Conservation (phyloP, 2,113 vertebrate species). For the Eolophus roseicapilla region DNA sequence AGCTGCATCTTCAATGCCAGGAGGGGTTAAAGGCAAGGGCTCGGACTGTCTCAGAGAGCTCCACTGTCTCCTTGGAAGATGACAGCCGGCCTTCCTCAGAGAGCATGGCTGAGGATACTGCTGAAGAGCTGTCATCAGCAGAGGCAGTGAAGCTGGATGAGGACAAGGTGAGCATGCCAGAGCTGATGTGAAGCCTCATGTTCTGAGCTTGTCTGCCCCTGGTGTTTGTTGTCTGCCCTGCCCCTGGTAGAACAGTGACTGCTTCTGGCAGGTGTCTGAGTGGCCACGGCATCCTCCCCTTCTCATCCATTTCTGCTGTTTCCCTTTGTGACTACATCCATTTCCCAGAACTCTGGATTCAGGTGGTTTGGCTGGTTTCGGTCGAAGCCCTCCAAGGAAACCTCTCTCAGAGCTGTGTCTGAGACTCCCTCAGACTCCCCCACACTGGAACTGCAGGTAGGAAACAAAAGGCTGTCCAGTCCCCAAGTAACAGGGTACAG, state of each 20-base stretch:
- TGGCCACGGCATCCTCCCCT: not conserved
- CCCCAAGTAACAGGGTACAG: not conserved
- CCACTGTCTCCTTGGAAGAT: slow-evolving; percentile 42
- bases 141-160: not conserved
- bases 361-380: slow-evolving; percentile 93
- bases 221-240: fast-evolving
- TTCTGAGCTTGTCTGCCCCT: not conserved
- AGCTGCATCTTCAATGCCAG: slow-evolving; percentile 1
- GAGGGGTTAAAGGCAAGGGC: not conserved
- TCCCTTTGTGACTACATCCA: not conserved
- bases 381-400: slow-evolving; percentile 68
- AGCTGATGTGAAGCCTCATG: fast-evolving
- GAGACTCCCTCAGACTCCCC: not conserved
- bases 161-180: slow-evolving; percentile 46
- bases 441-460: not conserved
- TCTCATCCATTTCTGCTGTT: not conserved
- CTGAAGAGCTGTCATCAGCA: not conserved
- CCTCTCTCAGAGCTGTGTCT: not conserved
- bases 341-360: slow-evolving; percentile 74
- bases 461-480: not conserved
- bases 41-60: slow-evolving; percentile 28
- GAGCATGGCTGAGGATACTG: not conserved
- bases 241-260: not conserved
- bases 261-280: not conserved
- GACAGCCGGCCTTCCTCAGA: not conserved